Evolutionary conservation across 2,113 vertebrate species (phyloP).

Genomic region (Ginglymostoma cirratum): DNA sequence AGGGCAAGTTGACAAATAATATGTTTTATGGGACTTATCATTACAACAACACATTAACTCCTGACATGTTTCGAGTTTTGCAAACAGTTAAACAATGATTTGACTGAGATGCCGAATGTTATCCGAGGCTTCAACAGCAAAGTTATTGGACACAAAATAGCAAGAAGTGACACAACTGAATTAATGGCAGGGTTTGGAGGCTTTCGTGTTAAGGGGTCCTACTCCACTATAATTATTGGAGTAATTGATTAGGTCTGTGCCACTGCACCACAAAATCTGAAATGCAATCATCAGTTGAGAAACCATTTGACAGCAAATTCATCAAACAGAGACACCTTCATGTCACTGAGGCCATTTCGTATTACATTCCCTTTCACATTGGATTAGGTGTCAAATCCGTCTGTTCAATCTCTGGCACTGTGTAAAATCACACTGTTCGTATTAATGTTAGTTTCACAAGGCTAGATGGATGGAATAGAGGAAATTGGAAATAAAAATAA

Average conservation of each 20-base stretch:
- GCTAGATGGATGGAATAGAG: neutral
- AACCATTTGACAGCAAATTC: neutral
- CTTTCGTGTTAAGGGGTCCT: neutral
- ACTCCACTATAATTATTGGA: neutral
- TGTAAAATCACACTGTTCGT: neutral
- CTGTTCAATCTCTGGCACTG: neutral
- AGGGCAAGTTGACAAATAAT: no score
- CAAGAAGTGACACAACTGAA: neutral
- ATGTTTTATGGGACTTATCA: neutral
- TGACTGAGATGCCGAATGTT: neutral
- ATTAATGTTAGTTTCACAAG: conserved; percentile 8
- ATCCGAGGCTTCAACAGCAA: neutral
- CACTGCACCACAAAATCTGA: neutral
- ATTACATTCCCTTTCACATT: neutral
- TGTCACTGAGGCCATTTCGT: conserved; percentile 15
- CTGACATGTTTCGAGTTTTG: neutral
- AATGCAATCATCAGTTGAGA: neutral
- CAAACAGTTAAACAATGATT: neutral
- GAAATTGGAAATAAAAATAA: neutral
- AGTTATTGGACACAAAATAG: neutral
- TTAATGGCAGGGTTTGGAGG: neutral
- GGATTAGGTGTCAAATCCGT: conserved; percentile 9
- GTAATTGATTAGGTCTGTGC: neutral
- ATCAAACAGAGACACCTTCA: neutral
- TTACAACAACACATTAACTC: neutral